Evolutionary conservation across 2,888 invertebrate genomes (phyloP).

Genomic region (Cephus runcator): DNA sequence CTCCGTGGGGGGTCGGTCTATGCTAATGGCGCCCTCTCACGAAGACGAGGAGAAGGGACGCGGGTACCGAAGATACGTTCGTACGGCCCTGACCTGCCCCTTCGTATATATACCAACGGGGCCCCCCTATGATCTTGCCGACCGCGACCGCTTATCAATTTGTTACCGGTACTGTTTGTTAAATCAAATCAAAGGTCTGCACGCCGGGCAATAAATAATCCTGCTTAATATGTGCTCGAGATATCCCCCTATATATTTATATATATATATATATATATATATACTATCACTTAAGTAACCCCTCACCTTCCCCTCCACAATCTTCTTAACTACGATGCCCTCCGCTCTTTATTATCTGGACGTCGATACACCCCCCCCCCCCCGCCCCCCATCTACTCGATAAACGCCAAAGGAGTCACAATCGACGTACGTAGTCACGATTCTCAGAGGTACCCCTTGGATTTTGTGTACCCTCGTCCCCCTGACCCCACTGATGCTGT

Average conservation of each 20-base stretch:
- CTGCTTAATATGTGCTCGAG: slow-evolving; percentile 59
- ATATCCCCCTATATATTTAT: slow-evolving; percentile 10
- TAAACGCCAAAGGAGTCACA: too few species aligned
- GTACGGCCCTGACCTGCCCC: slow-evolving; percentile 56
- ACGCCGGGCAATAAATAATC: slow-evolving; percentile 56
- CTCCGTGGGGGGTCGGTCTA: slow-evolving; percentile 62
- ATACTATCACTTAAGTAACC: not conserved
- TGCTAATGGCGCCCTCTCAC: slow-evolving; percentile 65
- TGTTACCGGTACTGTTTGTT: slow-evolving; percentile 62
- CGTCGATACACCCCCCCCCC: not conserved
- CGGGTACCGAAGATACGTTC: slow-evolving; percentile 18
- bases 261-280: not conserved
- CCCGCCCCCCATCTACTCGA: too few species aligned
- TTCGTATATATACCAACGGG: slow-evolving; percentile 16
- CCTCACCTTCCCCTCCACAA: not conserved
- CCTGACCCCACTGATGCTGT: not conserved
- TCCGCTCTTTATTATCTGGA: slow-evolving; percentile 43
- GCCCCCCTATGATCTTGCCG: slow-evolving; percentile 58
- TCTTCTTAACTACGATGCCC: slow-evolving; percentile 42
- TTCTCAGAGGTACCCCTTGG: too few species aligned
- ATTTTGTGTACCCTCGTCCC: too few species aligned
- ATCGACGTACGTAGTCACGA: too few species aligned
- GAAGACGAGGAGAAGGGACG: slow-evolving; percentile 36
- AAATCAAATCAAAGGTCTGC: slow-evolving; percentile 56
- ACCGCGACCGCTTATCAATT: slow-evolving; percentile 63